Evolutionary conservation across 1,140 invertebrate species (phyloP), one percentile per base, ranked within the genome.

Genomic region (Propsilocerus akamusi): DNA sequence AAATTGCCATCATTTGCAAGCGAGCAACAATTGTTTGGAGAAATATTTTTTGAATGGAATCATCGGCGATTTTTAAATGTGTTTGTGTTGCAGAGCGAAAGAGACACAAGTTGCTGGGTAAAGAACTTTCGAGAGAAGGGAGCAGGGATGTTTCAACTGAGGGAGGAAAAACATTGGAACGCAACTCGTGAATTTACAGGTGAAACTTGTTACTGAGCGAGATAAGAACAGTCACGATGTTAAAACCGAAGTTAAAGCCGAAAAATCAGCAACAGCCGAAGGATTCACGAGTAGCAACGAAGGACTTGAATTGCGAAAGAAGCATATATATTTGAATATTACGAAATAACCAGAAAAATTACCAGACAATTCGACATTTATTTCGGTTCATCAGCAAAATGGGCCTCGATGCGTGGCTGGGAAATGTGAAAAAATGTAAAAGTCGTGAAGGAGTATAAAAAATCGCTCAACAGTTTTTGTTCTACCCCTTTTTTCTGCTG

Each of bases 101-200:
- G n/a, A 30, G n/a, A n/a, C n/a, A 30, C 10, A 30, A 11, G 28
- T 11, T 8, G 28, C 28, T 8, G n/a, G n/a, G 10, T 30, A 11
- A 30, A 11, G n/a, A 30, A 8, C n/a, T 30, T n/a, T n/a, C n/a
- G n/a, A n/a, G n/a, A n/a, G n/a, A n/a, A n/a, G n/a, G n/a, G n/a
- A n/a, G n/a, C n/a, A n/a, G n/a, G n/a, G n/a, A n/a, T n/a, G n/a
- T 30, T 8, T 30, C 28, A 11, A 41, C 5, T 14, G 34, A 41
- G 34, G 34, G 34, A 41, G 34, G 34, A 41, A 41, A 41, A 41
- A 41, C 34, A 41, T 41, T 41, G 22, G 22, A 20, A 41, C 34
- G 34, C 34, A 41, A 41, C 34, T 41, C 17, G 34, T 41, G 34
- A 41, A n/a, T n/a, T 41, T 41, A 41, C 34, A 41, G 34, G 34